phyloP scores from a whole-genome alignment of 92 coral and sea anemone species.

The Paragorgia papillata region DNA sequence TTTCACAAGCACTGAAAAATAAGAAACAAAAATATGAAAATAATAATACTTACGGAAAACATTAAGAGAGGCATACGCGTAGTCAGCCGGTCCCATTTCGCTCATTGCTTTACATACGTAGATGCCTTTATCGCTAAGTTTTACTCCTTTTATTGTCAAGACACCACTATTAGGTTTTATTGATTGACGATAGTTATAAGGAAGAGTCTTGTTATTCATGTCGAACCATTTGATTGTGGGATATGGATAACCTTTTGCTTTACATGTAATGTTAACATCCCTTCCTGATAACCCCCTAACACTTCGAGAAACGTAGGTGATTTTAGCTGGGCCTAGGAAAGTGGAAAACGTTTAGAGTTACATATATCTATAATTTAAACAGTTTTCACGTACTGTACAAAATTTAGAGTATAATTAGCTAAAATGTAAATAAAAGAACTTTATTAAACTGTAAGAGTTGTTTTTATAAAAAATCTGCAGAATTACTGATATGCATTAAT shows the following conservation, averaged over 20 bases:
- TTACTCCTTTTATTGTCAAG: constrained; percentile 54
- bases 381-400: too few species aligned
- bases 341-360: too few species aligned
- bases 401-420: too few species aligned
- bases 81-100: constrained; percentile 45
- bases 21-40: neutral
- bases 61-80: constrained; percentile 33
- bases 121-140: constrained; percentile 58
- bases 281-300: constrained; percentile 74
- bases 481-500: too few species aligned
- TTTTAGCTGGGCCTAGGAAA: constrained; percentile 72
- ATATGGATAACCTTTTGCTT: constrained; percentile 82
- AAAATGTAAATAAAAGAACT: too few species aligned
- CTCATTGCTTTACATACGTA: constrained; percentile 69
- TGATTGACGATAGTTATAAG: constrained; percentile 62
- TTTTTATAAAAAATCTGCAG: too few species aligned
- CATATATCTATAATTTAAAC: too few species aligned
- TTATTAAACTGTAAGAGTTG: too few species aligned
- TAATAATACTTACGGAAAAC: constrained; percentile 41
- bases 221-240: constrained; percentile 72
- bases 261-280: constrained; percentile 73
- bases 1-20: too few species aligned
- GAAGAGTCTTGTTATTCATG: constrained; percentile 51
- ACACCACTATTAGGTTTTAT: constrained; percentile 56
- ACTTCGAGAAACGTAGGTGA: constrained; percentile 55